Conservation (phyloP, 2,113 vertebrate genomes). For the Isichthys henryi region DNA sequence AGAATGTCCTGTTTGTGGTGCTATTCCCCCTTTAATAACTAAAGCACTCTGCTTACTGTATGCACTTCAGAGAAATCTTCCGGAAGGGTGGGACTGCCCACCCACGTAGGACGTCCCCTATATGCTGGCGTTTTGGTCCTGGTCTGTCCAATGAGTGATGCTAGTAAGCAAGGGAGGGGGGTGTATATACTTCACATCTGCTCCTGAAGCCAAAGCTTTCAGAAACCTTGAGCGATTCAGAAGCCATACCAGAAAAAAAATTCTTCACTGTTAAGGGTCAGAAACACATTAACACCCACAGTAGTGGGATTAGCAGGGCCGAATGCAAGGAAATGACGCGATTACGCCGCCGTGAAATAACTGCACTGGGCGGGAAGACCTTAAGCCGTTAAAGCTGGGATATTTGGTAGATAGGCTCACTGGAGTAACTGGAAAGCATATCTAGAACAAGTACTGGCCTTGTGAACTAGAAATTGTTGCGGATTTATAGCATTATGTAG, state of each 20-base stretch:
- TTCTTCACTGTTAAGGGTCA: neutral
- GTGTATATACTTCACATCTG: neutral
- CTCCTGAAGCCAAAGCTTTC: neutral
- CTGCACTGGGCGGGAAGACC: neutral
- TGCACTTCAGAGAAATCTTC: neutral
- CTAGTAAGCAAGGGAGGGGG: too few species aligned
- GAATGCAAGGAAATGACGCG: neutral
- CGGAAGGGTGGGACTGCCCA: neutral
- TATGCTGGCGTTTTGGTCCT: neutral
- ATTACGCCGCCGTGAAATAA: neutral
- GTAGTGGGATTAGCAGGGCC: neutral
- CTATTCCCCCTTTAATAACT: neutral
- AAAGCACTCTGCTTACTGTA: neutral
- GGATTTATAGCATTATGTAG: neutral
- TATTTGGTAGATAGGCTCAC: neutral
- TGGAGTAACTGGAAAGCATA: neutral
- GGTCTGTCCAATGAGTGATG: neutral
- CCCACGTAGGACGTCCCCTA: neutral
- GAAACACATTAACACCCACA: neutral
- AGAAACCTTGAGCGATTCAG: neutral
- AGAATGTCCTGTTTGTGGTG: neutral
- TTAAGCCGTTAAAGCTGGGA: neutral
- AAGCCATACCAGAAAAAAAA: neutral
- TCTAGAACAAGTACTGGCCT: neutral
- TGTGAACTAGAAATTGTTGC: neutral